Conservation (phyloP, 1,140 invertebrate species). For the Penaeus vannamei region DNA sequence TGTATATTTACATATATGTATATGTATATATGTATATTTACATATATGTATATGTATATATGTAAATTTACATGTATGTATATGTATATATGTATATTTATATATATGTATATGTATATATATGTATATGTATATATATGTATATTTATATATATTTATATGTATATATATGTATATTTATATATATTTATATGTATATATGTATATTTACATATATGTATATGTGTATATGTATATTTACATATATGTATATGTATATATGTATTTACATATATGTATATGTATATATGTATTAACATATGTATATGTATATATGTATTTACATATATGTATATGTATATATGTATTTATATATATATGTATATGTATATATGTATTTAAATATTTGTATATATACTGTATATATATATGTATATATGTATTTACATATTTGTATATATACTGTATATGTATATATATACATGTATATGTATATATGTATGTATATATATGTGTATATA, state of each 20-base stretch:
- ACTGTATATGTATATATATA: background rate
- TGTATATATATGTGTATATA: too few relatives aligned
- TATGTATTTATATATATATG: background rate
- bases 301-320: background rate
- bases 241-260: background rate
- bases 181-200: background rate
- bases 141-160: too few relatives aligned
- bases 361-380: background rate
- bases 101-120: too few relatives aligned
- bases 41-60: too few relatives aligned
- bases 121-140: too few relatives aligned
- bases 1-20: too few relatives aligned
- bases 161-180: background rate
- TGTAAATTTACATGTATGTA: too few relatives aligned
- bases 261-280: slow-evolving; percentile 22
- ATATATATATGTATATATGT: background rate
- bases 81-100: too few relatives aligned
- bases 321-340: slow-evolving; percentile 2
- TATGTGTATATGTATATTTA: background rate
- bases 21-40: too few relatives aligned
- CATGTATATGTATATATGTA: too few relatives aligned
- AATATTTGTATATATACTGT: background rate
- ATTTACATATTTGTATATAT: background rate
- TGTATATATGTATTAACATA: background rate
- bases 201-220: background rate